A percentile compares a stretch with the other conserved stretches of the same genome.
Conservation (phyloP, 2,113 vertebrate genomes). For the Oxyruncus cristatus region DNA sequence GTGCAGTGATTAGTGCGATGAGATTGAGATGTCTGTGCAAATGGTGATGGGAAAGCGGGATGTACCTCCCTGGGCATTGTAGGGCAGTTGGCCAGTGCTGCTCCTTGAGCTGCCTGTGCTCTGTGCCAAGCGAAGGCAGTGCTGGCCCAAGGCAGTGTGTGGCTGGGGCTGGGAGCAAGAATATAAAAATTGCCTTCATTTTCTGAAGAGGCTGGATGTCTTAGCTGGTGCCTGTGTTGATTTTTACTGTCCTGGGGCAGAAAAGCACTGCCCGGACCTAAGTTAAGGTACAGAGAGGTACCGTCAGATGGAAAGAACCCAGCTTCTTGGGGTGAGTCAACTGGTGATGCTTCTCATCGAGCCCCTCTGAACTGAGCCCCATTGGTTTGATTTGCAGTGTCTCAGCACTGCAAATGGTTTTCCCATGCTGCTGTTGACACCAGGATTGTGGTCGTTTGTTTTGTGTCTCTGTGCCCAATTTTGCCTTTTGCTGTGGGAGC, state of each 20-base stretch:
- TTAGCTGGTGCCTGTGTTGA: rapidly evolving
- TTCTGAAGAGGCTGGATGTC: background rate
- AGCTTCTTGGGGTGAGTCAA: rapidly evolving
- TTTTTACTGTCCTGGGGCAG: background rate
- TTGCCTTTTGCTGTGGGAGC: rapidly evolving
- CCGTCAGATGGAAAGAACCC: too few species aligned
- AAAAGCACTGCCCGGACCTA: background rate
- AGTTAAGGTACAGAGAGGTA: background rate
- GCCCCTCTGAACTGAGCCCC: background rate
- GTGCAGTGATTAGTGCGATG: background rate
- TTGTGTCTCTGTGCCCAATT: background rate
- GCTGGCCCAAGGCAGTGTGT: background rate
- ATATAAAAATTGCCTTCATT: background rate
- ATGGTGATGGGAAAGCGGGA: background rate
- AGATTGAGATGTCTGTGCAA: background rate
- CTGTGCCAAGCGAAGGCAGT: rapidly evolving
- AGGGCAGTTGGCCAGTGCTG: background rate
- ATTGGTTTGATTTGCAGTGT: background rate
- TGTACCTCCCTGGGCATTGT: rapidly evolving
- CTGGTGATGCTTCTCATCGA: background rate
- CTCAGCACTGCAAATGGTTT: background rate
- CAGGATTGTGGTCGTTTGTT: background rate
- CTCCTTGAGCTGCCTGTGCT: background rate
- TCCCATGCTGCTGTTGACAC: rapidly evolving
- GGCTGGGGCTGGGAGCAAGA: background rate